Percentiles rank a stretch among this genome's conserved stretches.
Conservation (phyloP, 2,797 vertebrate species). For the Onychomys arenicola region DNA sequence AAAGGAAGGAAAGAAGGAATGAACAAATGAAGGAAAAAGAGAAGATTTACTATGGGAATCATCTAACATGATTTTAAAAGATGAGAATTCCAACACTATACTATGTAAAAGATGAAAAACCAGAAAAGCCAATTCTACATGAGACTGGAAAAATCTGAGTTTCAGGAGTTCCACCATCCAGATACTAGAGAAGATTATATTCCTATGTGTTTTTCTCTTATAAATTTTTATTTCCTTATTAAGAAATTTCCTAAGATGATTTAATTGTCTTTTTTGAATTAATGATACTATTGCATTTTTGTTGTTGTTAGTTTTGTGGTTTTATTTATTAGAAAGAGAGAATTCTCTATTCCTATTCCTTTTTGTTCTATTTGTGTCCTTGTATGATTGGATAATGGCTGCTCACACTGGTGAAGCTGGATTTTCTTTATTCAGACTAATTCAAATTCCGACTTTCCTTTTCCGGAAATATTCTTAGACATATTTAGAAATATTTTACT, state of each 20-base stretch:
- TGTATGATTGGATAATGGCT: background rate
- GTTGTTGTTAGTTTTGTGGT: background rate
- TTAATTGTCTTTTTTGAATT: background rate
- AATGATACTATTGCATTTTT: background rate
- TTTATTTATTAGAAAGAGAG: background rate
- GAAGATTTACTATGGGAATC: background rate
- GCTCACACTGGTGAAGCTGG: background rate
- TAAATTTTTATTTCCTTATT: background rate
- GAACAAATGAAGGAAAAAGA: background rate
- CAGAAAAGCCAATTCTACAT: background rate
- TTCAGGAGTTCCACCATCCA: background rate
- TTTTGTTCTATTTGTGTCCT: background rate
- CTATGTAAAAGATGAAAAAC: background rate
- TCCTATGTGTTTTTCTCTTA: background rate
- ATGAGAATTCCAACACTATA: background rate
- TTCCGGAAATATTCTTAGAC: background rate
- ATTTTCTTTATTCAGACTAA: background rate
- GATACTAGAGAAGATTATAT: background rate
- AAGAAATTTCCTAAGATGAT: background rate
- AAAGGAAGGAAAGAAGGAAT: too few relatives aligned
- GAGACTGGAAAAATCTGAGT: background rate
- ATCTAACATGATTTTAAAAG: background rate
- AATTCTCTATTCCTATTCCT: background rate
- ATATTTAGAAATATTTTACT: background rate
- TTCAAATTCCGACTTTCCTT: background rate